phyloP scores from a whole-genome alignment of 2,888 invertebrate species.

The Pheosia gnoma region DNA sequence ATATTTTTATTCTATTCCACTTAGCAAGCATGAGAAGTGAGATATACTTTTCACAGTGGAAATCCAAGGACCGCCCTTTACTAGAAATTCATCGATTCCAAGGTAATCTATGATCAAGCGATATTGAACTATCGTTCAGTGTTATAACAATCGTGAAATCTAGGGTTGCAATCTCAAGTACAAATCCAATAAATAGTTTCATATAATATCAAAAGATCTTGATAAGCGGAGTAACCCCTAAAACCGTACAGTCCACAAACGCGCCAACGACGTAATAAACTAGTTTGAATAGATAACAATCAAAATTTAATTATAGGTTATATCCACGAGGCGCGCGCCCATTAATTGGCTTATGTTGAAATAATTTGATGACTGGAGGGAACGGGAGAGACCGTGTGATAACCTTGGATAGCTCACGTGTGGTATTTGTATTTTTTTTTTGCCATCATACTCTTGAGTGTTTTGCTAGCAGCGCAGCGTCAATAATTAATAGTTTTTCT shows the following conservation, averaged over 20 bases:
- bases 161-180: neutral
- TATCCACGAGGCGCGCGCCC: conserved; percentile 43
- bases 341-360: conserved; percentile 59
- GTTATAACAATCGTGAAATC: no score
- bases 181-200: conserved; percentile 1
- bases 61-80: no score
- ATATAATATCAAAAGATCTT: conserved; percentile 4
- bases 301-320: conserved; percentile 60
- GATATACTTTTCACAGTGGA: no score
- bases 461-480: no score
- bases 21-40: no score
- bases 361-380: conserved; percentile 42
- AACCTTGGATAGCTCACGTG: conserved; percentile 11
- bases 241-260: conserved; percentile 37
- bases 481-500: no score
- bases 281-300: conserved; percentile 49
- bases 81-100: neutral
- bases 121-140: no score
- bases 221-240: conserved; percentile 36
- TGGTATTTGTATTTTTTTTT: neutral
- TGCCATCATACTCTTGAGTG: no score
- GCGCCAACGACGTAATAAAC: conserved; percentile 28
- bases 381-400: conserved; percentile 16
- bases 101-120: neutral
- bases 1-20: no score